Base-by-base conservation (phyloP, 2,797 vertebrate species). In the Hapalemur alaotrensis region DNA sequence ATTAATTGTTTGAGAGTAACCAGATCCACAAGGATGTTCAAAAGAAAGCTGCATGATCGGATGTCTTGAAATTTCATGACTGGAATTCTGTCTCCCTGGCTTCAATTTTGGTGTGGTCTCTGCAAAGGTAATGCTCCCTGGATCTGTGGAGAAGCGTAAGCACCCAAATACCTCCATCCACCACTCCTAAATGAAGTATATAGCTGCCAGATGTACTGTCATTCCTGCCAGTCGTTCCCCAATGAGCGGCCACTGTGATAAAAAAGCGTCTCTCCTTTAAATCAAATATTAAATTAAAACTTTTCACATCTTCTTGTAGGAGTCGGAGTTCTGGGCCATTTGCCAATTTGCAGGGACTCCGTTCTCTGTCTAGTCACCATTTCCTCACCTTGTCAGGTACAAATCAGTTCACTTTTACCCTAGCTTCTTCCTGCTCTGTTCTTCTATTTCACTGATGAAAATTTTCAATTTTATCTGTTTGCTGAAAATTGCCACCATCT, bases 261-360 rank as follows among this genome's bases (percentile, higher is more conserved):
- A 98, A 98, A 98, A 98, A 98, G 93, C 92, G 84, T 97, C 96
- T 98, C 84, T 97, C 95, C 85, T 97, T 97, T 98, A 98, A 98
- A 98, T 98, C 97, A 98, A 98, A 97, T 98, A 97, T 97, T 98
- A 98, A 98, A 98, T 98, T 97, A 98, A 98, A 98, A 98, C 97
- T 96, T 98, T 98, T 98, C 95, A 93, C 94, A 97, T 98, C 97
- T 98, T 98, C 96, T 97, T 98, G 81, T 96, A 97, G 96, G 96
- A 98, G 95, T 97, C 96, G 97, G 90, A 82, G 43, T 95, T 97
- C 89, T 30, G 95, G 98, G 97, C 98, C 93, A 94, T 3, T 1
- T 92, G 95, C 78, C 72, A 63, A 38, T 97, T 93, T 96, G 93
- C 2, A 20, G 94, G 91, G 97, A 94, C 89, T 75, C 90, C 43